Conservation (phyloP, 1,140 invertebrate genomes). For the Whitmania pigra region DNA sequence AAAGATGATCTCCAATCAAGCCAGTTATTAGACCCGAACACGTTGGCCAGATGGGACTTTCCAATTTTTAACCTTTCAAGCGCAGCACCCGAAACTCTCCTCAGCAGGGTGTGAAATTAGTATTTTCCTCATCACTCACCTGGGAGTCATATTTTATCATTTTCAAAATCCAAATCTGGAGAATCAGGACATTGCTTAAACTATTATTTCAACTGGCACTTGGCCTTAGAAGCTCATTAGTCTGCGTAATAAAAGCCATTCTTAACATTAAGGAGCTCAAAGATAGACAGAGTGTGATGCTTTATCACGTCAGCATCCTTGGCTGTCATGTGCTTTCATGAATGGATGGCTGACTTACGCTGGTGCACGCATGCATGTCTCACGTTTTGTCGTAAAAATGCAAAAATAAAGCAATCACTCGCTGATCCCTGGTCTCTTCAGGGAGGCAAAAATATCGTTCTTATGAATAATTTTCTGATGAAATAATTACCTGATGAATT, state of each 20-base stretch:
- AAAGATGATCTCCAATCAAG: too few species aligned
- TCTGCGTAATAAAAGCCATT: not conserved
- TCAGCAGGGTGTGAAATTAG: constrained; percentile 45
- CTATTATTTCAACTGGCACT: not conserved
- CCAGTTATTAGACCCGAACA: constrained; percentile 31
- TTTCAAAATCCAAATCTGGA: not conserved
- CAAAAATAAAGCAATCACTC: not conserved
- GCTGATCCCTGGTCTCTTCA: not conserved
- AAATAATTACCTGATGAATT: too few species aligned
- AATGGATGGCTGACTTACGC: not conserved
- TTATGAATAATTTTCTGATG: not conserved
- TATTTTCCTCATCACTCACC: not conserved
- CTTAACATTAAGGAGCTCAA: constrained; percentile 2
- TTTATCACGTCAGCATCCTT: not conserved
- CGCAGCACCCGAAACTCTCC: constrained; percentile 40
- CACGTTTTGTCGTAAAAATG: not conserved
- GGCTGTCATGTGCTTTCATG: not conserved
- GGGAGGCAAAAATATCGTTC: not conserved
- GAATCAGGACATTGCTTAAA: not conserved
- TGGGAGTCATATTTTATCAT: not conserved
- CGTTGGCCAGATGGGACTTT: constrained; percentile 46
- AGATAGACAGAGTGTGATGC: too few species aligned
- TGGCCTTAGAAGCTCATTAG: not conserved
- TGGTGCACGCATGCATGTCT: not conserved
- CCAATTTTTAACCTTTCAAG: constrained; percentile 50